These are phyloP conservation scores for Oryzias dopingdopingensis DNA, from an alignment of 2,797 vertebrate genomes.

Conservation along the genomic window DNA sequence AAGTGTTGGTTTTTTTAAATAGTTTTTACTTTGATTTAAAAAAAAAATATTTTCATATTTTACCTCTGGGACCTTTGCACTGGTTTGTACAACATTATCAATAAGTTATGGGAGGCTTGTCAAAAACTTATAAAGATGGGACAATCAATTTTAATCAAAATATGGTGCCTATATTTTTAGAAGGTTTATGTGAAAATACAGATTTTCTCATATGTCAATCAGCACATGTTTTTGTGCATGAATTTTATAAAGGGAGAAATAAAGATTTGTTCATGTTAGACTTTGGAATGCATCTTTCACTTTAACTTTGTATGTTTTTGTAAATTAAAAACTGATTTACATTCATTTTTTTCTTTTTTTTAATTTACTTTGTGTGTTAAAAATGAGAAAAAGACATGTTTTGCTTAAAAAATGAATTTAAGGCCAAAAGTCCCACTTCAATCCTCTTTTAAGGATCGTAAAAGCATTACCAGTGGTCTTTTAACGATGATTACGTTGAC, in stretches of 20 bases:
- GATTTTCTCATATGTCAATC: slow-evolving; percentile 7
- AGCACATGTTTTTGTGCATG: slow-evolving; percentile 27
- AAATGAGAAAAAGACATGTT: too few relatives aligned
- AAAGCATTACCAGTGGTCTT: too few relatives aligned
- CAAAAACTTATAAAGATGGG: not conserved
- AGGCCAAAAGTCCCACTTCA: too few relatives aligned
- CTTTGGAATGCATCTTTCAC: too few relatives aligned
- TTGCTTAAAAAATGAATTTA: too few relatives aligned
- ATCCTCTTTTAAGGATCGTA: too few relatives aligned
- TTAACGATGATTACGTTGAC: too few relatives aligned
- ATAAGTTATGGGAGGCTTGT: slow-evolving; percentile 14
- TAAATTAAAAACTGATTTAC: too few relatives aligned
- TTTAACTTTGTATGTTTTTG: too few relatives aligned
- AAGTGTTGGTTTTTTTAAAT: not conserved
- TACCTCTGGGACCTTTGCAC: slow-evolving; percentile 31
- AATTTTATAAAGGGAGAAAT: slow-evolving; percentile 14
- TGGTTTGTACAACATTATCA: not conserved
- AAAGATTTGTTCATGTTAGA: not conserved
- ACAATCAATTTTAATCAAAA: not conserved
- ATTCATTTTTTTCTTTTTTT: too few relatives aligned
- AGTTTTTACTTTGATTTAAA: not conserved
- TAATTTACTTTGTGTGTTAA: too few relatives aligned
- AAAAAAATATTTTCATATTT: slow-evolving; percentile 28
- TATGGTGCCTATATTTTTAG: not conserved
- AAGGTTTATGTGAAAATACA: not conserved